A percentile compares a stretch with the other conserved stretches of the same genome.
Evolutionary conservation across 2,797 vertebrate genomes (phyloP).

Genomic region (Meriones psammophilus): DNA sequence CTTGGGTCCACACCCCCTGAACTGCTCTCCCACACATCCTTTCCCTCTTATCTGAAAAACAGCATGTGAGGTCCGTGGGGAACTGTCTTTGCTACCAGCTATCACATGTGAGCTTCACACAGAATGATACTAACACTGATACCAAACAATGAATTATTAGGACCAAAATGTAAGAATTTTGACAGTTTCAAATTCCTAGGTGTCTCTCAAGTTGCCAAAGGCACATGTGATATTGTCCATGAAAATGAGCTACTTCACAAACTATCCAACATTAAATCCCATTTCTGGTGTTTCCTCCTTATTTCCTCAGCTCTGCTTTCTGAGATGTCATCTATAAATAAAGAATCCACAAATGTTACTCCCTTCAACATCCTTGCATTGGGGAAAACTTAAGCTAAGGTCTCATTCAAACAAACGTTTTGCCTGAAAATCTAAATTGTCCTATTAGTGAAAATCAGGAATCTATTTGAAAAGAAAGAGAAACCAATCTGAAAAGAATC

Average conservation of each 20-base stretch:
- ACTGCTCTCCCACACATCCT: not conserved
- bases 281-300: not conserved
- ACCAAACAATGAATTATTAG: not conserved
- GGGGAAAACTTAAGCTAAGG: not conserved
- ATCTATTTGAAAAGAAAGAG: constrained; percentile 17
- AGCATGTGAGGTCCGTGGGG: fast-evolving
- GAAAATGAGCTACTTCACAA: not conserved
- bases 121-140: not conserved
- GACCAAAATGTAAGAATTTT: not conserved
- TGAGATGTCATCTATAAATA: not conserved
- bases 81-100: not conserved
- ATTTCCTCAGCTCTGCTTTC: not conserved
- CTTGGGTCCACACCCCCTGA: too few species aligned
- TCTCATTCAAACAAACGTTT: not conserved
- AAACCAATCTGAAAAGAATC: not conserved
- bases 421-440: not conserved
- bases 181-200: not conserved
- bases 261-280: not conserved
- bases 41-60: not conserved
- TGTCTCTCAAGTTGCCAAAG: not conserved
- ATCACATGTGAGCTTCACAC: not conserved
- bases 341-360: not conserved
- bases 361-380: not conserved
- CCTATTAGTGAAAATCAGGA: not conserved
- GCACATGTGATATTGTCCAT: not conserved